These are phyloP conservation scores for Hymenopus coronatus DNA, from an alignment of 2,888 invertebrate species.

Conservation along the genomic window DNA sequence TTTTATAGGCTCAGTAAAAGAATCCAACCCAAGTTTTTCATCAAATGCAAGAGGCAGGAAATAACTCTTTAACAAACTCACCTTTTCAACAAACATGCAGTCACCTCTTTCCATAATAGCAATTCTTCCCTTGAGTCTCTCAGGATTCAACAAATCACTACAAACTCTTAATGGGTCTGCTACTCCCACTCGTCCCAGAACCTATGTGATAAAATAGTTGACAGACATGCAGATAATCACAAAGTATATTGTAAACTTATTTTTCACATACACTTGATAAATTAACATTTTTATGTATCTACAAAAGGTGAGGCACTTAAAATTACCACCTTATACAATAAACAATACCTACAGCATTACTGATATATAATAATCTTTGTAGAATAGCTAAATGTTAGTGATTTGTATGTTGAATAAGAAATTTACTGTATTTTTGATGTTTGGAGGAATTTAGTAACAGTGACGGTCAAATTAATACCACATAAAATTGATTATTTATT, in stretches of 20 bases:
- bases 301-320: too few relatives aligned
- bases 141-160: constrained; percentile 55
- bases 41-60: background rate
- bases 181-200: constrained; percentile 62
- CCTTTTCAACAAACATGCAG: constrained; percentile 95
- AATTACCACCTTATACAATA: too few relatives aligned
- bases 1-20: too few relatives aligned
- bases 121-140: constrained; percentile 66
- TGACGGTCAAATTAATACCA: too few relatives aligned
- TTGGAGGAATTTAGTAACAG: too few relatives aligned
- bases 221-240: constrained; percentile 16
- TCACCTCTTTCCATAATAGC: constrained; percentile 85
- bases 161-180: constrained; percentile 69
- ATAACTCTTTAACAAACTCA: constrained; percentile 40
- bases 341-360: too few relatives aligned
- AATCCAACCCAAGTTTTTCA: too few relatives aligned
- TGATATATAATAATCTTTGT: too few relatives aligned
- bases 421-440: too few relatives aligned
- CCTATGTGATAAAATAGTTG: constrained; percentile 43
- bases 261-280: background rate
- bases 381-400: too few relatives aligned
- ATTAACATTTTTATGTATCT: background rate
- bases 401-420: too few relatives aligned
- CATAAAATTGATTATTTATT: too few relatives aligned
- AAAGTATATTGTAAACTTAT: background rate